Evolutionary conservation across 2,888 invertebrate species (phyloP).

Genomic region (Eugnorisma glareosa): DNA sequence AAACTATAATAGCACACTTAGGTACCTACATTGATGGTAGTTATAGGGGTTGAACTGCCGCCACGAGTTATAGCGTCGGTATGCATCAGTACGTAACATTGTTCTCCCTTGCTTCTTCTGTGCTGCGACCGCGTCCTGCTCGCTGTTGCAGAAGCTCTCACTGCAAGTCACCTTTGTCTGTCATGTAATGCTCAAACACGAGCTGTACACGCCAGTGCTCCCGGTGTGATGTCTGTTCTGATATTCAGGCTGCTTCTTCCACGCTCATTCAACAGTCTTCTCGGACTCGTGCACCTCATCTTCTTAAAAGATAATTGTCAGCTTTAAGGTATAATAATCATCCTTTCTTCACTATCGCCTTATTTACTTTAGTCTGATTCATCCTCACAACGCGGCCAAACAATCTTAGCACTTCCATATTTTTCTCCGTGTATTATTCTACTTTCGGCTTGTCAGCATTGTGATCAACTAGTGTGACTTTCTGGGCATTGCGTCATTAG

Average conservation of each 20-base stretch:
- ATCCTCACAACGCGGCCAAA: not conserved
- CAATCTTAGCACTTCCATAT: not conserved
- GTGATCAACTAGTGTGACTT: not conserved
- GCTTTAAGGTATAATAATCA: not conserved
- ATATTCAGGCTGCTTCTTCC: not conserved
- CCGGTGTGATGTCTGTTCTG: not conserved
- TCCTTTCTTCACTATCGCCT: not conserved
- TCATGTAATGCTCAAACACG: not conserved
- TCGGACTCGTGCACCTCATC: not conserved
- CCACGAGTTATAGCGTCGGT: too few relatives aligned
- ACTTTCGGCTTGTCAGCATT: not conserved
- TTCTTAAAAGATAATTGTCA: not conserved
- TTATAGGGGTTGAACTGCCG: not conserved
- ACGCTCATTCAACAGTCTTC: not conserved
- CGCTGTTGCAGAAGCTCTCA: not conserved
- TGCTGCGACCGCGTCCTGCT: not conserved
- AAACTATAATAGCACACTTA: not conserved
- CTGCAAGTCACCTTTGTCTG: not conserved
- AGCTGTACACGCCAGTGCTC: not conserved
- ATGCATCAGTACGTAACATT: too few relatives aligned
- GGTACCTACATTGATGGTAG: not conserved
- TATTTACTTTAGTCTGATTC: not conserved
- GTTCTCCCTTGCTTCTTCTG: not conserved
- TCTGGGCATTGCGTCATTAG: not conserved
- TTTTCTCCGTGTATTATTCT: not conserved